A percentile compares a stretch with the other conserved stretches of the same genome.
phyloP scores from a whole-genome alignment of 1,140 invertebrate species.

The Drosophila bocqueti region DNA sequence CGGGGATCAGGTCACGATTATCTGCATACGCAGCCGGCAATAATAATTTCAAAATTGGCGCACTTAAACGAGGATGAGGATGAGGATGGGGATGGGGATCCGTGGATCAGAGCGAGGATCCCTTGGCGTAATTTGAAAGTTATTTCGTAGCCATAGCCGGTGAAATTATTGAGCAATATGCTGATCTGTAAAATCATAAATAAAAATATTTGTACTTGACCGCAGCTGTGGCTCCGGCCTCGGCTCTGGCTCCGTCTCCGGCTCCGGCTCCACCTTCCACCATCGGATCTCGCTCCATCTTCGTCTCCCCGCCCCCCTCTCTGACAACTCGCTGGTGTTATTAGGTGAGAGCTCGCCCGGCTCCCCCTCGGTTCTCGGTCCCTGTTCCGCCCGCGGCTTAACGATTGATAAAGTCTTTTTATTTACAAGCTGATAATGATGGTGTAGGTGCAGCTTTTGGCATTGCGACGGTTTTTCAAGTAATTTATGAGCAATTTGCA shows the following conservation, averaged over 20 bases:
- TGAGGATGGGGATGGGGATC: slow-evolving; percentile 45
- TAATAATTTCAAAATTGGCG: slow-evolving; percentile 83
- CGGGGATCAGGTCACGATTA: slow-evolving; percentile 73
- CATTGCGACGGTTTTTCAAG: slow-evolving; percentile 66
- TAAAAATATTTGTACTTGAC: slow-evolving; percentile 81
- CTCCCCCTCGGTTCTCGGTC: not conserved
- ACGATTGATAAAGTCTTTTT: slow-evolving; percentile 83
- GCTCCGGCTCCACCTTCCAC: slow-evolving; percentile 24
- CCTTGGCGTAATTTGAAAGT: slow-evolving; percentile 73
- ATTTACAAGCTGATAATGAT: slow-evolving; percentile 84
- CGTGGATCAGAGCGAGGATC: slow-evolving; percentile 22
- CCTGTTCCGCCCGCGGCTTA: slow-evolving; percentile 56
- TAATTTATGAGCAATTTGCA: slow-evolving; percentile 76
- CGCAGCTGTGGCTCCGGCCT: slow-evolving; percentile 7
- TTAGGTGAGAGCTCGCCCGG: slow-evolving; percentile 72
- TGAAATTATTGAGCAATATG: slow-evolving; percentile 83
- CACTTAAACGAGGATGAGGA: slow-evolving; percentile 69
- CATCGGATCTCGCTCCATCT: slow-evolving; percentile 16
- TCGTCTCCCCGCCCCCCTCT: slow-evolving; percentile 4
- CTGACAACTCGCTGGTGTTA: slow-evolving; percentile 76
- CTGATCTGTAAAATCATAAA: slow-evolving; percentile 84
- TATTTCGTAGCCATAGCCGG: slow-evolving; percentile 62
- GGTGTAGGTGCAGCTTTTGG: slow-evolving; percentile 78
- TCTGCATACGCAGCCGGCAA: slow-evolving; percentile 80
- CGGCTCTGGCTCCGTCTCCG: not conserved